Evolutionary conservation across 2,797 vertebrate genomes (phyloP), one percentile per base, ranked within the genome.

Genomic region (Toxotes lorentzi): DNA sequence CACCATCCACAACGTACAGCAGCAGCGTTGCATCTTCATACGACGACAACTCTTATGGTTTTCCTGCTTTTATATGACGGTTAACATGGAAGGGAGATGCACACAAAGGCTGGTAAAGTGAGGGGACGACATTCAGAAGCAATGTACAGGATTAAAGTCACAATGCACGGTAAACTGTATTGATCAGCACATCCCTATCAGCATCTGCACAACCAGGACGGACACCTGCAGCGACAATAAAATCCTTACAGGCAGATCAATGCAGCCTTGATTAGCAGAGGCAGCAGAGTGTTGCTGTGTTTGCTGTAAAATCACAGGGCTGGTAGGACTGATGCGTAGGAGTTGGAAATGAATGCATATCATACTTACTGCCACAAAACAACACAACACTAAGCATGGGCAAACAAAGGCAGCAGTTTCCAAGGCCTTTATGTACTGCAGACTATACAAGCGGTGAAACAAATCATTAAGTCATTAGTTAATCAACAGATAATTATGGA

Each of bases 201-300:
- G 47, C 56, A 43, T 48, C 27, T 35, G 9, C 35, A 45, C 24
- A 54, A 61, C 32, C 38, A 43, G 34, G 32, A 63, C 4, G 35
- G 58, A 56, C 45, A n/a, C 32, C 56, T 34, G 75, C 61, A 19
- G 64, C 43, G 27, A 70, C 72, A 54, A 75, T 50, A 35, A 57
- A 78, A 40, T 21, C 76, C 61, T 79, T 59, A 54, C 48, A 43
- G 56, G 24, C 27, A 16, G 43, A 59, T 74, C 71, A 62, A 83
- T 81, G 41, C 6, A 24, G 7, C 23, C 34, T 34, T 51, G 34
- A 70, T 84, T 47, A 71, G 68, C 79, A 41, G 65, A 71, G 34
- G 50, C 67, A 61, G 65, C 47, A 16, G 47, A 23, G 47, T 51
- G 48, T 7, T 23, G 48, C 9, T 50, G 48, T 19, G 61, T 58